Percentiles rank a stretch among this genome's conserved stretches.
Evolutionary conservation across 2,888 invertebrate genomes (phyloP).

Genomic region (Tortrix viridana): DNA sequence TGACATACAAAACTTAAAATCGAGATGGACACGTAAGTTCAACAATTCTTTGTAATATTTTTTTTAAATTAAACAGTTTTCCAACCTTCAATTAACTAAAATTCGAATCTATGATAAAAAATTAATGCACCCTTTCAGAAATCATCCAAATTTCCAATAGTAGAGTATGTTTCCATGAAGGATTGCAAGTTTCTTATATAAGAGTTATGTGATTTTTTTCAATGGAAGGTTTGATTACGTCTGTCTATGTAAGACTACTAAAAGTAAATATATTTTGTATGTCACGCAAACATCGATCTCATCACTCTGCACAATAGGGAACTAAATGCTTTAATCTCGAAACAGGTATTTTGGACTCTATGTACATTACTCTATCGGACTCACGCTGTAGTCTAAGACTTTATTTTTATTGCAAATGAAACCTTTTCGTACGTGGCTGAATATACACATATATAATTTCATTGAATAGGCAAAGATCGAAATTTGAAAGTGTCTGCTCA

Average conservation of each 20-base stretch:
- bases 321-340: slow-evolving; percentile 80
- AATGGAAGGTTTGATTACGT: no score
- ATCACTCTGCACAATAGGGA: slow-evolving; percentile 71
- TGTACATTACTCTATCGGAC: slow-evolving; percentile 64
- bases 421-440: slow-evolving; percentile 25
- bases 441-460: no score
- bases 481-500: background rate
- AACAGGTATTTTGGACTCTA: slow-evolving; percentile 82
- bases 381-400: slow-evolving; percentile 62
- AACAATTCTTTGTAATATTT: no score
- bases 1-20: slow-evolving; percentile 43
- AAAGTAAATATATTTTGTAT: slow-evolving; percentile 40
- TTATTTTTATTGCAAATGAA: slow-evolving; percentile 50
- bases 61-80: no score
- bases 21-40: background rate
- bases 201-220: no score
- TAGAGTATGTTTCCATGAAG: no score
- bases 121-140: no score
- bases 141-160: no score
- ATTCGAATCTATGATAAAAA: no score
- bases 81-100: no score
- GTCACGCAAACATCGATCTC: slow-evolving; percentile 48
- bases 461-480: no score
- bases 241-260: background rate
- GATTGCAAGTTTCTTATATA: no score